These are phyloP conservation scores for Scyliorhinus canicula DNA, from an alignment of 2,797 vertebrate genomes.

Conservation along the genomic window DNA sequence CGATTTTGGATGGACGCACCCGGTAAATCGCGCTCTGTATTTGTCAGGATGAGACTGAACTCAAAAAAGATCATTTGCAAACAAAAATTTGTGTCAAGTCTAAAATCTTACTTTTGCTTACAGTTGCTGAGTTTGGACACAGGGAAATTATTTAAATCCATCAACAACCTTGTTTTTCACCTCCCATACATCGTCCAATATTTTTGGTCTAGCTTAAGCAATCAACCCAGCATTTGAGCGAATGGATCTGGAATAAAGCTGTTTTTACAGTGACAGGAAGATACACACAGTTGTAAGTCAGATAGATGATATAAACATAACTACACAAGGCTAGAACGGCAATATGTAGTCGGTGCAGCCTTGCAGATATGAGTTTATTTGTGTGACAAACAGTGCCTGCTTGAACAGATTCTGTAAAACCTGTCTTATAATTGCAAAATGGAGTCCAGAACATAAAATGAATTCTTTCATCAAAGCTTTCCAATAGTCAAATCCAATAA, in stretches of 20 bases:
- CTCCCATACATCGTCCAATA: neutral
- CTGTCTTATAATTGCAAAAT: neutral
- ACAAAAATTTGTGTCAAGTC: neutral
- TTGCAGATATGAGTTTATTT: neutral
- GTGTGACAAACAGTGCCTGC: neutral
- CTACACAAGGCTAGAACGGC: neutral
- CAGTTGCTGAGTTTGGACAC: neutral
- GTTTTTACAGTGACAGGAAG: neutral
- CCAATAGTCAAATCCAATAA: neutral
- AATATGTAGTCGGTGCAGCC: neutral
- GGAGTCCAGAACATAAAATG: neutral
- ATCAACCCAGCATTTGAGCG: neutral
- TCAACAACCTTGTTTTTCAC: neutral
- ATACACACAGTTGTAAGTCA: neutral
- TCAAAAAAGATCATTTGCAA: neutral
- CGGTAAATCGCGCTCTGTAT: no score
- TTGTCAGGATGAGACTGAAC: no score
- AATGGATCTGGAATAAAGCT: neutral
- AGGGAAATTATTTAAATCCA: neutral
- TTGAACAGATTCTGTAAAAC: neutral
- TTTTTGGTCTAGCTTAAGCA: neutral
- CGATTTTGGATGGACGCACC: no score
- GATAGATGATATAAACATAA: neutral
- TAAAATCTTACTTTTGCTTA: neutral
- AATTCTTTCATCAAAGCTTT: neutral